Evolutionary conservation across 2,797 vertebrate species (phyloP).

Genomic region (Thalassophryne amazonica): DNA sequence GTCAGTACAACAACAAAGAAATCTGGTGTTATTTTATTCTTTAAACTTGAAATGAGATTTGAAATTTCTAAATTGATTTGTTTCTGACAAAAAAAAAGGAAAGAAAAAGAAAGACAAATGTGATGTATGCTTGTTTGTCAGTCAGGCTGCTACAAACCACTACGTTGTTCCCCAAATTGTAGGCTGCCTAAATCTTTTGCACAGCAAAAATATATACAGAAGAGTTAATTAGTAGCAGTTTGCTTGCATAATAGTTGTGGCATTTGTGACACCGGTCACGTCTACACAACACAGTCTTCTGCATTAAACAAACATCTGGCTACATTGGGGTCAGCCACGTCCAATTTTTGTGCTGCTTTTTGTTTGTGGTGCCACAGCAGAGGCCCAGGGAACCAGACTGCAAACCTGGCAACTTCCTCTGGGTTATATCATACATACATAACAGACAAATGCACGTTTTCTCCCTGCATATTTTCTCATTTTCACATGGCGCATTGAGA

Average conservation of each 20-base stretch:
- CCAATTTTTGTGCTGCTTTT: constrained; percentile 52
- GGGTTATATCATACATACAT: constrained; percentile 47
- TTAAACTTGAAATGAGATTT: too few relatives aligned
- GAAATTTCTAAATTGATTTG: too few relatives aligned
- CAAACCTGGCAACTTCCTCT: constrained; percentile 48
- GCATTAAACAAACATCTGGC: constrained; percentile 60
- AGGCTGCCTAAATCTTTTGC: too few relatives aligned
- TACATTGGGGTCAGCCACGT: constrained; percentile 56
- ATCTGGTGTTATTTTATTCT: too few relatives aligned
- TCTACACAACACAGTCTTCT: constrained; percentile 44
- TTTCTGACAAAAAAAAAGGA: too few relatives aligned
- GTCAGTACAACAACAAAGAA: too few relatives aligned
- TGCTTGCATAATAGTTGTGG: constrained; percentile 11
- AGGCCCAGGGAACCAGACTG: constrained; percentile 51
- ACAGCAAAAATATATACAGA: too few relatives aligned
- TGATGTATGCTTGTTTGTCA: too few relatives aligned
- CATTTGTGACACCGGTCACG: constrained; percentile 64
- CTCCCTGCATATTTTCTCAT: constrained; percentile 23
- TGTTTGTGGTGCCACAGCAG: constrained; percentile 62
- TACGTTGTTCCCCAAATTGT: too few relatives aligned
- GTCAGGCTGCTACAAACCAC: too few relatives aligned
- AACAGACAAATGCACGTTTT: constrained; percentile 20
- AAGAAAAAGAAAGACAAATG: too few relatives aligned
- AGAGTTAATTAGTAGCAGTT: constrained; percentile 32
- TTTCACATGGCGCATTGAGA: constrained; percentile 22